Percentiles rank a stretch among this genome's conserved stretches.
Evolutionary conservation across 1,140 invertebrate genomes (phyloP).

Genomic region (Drosophila parvula): DNA sequence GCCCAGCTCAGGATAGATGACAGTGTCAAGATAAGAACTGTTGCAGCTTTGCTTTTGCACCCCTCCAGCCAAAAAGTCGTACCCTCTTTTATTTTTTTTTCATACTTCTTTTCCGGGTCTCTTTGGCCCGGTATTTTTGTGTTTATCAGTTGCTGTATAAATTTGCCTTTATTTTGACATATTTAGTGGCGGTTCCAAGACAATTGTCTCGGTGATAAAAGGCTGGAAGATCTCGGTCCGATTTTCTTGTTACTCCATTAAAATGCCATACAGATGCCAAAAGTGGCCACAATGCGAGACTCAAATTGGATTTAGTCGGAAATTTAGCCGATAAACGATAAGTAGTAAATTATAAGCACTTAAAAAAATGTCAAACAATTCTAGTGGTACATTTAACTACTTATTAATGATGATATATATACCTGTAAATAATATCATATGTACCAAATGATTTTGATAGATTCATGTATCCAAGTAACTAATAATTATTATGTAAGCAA

Average conservation of each 20-base stretch:
- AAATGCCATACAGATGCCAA: slow-evolving; percentile 51
- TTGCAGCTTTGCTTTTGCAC: slow-evolving; percentile 60
- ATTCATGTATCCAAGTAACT: too few relatives aligned
- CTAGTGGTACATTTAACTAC: not conserved
- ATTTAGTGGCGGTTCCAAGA: slow-evolving; percentile 70
- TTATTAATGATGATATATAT: too few relatives aligned
- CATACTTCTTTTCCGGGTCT: slow-evolving; percentile 32
- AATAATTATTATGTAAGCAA: too few relatives aligned
- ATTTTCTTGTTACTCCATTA: slow-evolving; percentile 64
- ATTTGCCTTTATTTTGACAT: slow-evolving; percentile 80
- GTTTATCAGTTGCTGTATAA: slow-evolving; percentile 78
- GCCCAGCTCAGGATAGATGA: slow-evolving; percentile 68
- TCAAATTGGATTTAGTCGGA: slow-evolving; percentile 15
- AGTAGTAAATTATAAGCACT: not conserved
- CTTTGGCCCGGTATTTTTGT: slow-evolving; percentile 22
- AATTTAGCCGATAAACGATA: not conserved
- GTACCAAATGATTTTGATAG: too few relatives aligned
- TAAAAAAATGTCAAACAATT: not conserved
- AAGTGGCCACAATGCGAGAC: slow-evolving; percentile 20
- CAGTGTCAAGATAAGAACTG: slow-evolving; percentile 76
- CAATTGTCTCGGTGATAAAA: slow-evolving; percentile 59
- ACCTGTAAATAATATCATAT: too few relatives aligned
- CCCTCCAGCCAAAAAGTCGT: slow-evolving; percentile 45
- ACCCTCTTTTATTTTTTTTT: slow-evolving; percentile 14
- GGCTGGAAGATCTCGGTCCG: slow-evolving; percentile 31